phyloP scores from a whole-genome alignment of 2,888 invertebrate genomes.

The Temnothorax unifasciatus region DNA sequence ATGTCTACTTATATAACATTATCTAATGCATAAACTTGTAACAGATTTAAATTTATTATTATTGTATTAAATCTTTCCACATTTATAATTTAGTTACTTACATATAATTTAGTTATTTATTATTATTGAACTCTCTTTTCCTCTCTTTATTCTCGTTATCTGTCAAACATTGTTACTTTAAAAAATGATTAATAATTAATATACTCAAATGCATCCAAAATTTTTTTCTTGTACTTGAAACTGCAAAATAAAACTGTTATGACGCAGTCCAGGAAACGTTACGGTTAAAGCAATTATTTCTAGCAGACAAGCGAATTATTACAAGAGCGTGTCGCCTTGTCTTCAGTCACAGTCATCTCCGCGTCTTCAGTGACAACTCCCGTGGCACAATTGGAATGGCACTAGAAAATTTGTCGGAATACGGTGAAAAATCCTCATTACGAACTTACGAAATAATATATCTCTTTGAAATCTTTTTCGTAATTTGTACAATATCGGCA shows the following conservation, averaged over 20 bases:
- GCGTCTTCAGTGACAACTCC: conserved; percentile 37
- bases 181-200: not conserved
- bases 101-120: not conserved
- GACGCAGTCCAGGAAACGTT: conserved; percentile 63
- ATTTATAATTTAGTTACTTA: not conserved
- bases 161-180: not conserved
- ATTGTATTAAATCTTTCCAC: not conserved
- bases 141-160: not conserved
- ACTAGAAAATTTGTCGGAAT: not conserved
- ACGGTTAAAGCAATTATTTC: conserved; percentile 82
- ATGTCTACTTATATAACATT: not conserved
- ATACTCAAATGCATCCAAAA: not conserved
- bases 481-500: not conserved
- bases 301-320: conserved; percentile 74
- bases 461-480: conserved; percentile 17
- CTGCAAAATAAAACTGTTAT: conserved; percentile 20
- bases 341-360: conserved; percentile 56
- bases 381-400: not conserved
- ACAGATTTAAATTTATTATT: not conserved
- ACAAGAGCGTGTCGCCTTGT: conserved; percentile 73
- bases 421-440: not conserved
- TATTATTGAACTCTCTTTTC: not conserved
- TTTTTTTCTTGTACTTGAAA: not conserved
- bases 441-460: not conserved
- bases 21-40: not conserved